Conservation (phyloP, 92 coral and sea anemone species). For the Metridium senile region DNA sequence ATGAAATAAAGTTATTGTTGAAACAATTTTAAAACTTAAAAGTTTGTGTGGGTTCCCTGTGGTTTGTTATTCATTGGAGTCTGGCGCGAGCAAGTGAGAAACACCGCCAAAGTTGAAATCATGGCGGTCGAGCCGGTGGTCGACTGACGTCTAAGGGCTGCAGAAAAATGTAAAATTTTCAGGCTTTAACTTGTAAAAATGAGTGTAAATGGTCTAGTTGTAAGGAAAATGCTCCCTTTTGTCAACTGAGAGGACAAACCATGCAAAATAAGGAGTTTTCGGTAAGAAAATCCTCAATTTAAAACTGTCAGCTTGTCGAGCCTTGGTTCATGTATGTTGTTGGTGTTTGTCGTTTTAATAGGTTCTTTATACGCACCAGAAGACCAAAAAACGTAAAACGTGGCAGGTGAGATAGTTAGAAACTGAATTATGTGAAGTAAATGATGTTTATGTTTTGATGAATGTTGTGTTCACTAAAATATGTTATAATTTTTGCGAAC, state of each 20-base stretch:
- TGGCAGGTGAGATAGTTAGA: conserved; percentile 56
- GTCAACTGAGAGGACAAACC: not conserved
- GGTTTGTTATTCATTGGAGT: not conserved
- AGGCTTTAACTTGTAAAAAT: not conserved
- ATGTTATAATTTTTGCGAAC: no score
- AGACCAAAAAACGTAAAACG: conserved; percentile 65
- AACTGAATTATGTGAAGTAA: not conserved
- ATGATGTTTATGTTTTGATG: not conserved
- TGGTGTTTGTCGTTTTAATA: not conserved
- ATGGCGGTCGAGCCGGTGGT: conserved; percentile 6
- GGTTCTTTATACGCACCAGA: conserved; percentile 79
- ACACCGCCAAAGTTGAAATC: conserved; percentile 3
- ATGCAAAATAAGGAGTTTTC: conserved; percentile 20
- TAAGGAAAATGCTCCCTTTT: not conserved
- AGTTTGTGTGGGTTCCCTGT: not conserved
- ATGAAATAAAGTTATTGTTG: not conserved
- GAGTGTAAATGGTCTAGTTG: not conserved
- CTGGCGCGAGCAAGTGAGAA: not conserved
- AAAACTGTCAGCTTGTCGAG: not conserved
- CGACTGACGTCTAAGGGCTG: no score
- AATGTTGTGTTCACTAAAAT: no score
- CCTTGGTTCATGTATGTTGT: not conserved
- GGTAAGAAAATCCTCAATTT: conserved; percentile 6
- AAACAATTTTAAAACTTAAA: not conserved
- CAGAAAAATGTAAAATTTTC: not conserved